Evolutionary conservation across 2,113 vertebrate genomes (phyloP).

Genomic region (Tapirus terrestris): DNA sequence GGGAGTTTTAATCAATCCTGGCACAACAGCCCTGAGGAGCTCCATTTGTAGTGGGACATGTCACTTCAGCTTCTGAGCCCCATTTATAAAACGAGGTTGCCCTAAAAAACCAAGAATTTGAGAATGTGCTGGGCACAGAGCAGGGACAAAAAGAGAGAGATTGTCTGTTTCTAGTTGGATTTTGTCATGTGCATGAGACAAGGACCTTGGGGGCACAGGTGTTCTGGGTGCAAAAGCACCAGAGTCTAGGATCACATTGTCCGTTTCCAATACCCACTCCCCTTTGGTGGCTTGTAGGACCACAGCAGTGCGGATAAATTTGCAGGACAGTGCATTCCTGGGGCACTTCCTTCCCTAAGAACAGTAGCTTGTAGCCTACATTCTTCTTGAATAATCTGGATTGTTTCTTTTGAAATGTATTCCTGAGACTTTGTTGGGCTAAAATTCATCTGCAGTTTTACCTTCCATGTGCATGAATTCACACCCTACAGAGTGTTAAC

Average conservation of each 20-base stretch:
- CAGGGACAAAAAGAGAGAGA: neutral
- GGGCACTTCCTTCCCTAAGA: neutral
- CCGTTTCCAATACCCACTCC: neutral
- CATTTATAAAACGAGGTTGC: neutral
- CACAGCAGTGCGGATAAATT: neutral
- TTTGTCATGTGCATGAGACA: neutral
- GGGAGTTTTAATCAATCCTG: neutral
- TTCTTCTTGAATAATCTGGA: neutral
- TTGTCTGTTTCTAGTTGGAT: neutral
- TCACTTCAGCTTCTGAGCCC: neutral
- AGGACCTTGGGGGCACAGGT: neutral
- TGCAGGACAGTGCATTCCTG: neutral
- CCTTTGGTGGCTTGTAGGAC: neutral
- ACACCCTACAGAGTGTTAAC: neutral
- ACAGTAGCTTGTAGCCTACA: neutral
- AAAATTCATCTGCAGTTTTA: slow-evolving; percentile 16
- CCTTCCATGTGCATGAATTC: neutral
- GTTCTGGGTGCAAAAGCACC: neutral
- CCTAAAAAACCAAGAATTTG: neutral
- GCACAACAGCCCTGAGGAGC: no score
- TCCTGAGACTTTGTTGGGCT: neutral
- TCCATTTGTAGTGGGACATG: neutral
- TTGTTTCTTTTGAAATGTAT: neutral
- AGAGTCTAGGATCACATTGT: neutral
- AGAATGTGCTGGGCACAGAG: neutral